Evolutionary conservation across 2,888 invertebrate species (phyloP), one percentile per base, ranked within the genome.

Genomic region (Ormyrus rosae): DNA sequence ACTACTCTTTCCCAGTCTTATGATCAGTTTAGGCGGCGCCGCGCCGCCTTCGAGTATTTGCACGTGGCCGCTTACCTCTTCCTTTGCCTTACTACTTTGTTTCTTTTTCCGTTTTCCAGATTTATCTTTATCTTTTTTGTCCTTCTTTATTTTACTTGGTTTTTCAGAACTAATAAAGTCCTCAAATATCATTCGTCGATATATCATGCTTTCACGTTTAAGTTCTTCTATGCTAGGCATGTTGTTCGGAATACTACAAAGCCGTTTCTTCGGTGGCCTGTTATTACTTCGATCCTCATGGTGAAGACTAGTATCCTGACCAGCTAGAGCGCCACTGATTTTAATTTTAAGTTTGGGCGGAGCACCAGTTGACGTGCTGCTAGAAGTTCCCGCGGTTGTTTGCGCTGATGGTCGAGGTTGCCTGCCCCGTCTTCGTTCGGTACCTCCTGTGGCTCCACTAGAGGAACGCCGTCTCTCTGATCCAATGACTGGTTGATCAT

Each of bases 171-270:
- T 93, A 85, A 94, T 94, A 87, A 96, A 96, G 87, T 95, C 95
- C 5, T 96, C 96, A 95, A 96, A 96, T 4, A 97, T 95, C 92
- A 93, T 94, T 83, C 95, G 94, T 13, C 97, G 93, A 90, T 94
- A 97, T 88, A 96, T 96, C 97, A 97, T 97, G 85, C 95, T 96
- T 86, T 97, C 96, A 2, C 96, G 93, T 83, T 94, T 95, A 69
- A 96, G 91, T 87, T 96, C 96, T 90, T 97, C 96, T 83, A 96
- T 93, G 82, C 94, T 95, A 7, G 96, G 96, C 82, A 93, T 94
- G 61, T 85, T 89, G 13, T 34, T 34, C 34, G 93, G 93, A 82
- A 93, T 92, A 80, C 92, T 92, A 58, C 93, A 92, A 48, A 95
- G 89, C 13, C 96, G 94, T 88, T 97, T 97, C 91, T 97, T 97